Conservation (phyloP, 2,888 invertebrate species). For the Gymnoscelis rufifasciata region DNA sequence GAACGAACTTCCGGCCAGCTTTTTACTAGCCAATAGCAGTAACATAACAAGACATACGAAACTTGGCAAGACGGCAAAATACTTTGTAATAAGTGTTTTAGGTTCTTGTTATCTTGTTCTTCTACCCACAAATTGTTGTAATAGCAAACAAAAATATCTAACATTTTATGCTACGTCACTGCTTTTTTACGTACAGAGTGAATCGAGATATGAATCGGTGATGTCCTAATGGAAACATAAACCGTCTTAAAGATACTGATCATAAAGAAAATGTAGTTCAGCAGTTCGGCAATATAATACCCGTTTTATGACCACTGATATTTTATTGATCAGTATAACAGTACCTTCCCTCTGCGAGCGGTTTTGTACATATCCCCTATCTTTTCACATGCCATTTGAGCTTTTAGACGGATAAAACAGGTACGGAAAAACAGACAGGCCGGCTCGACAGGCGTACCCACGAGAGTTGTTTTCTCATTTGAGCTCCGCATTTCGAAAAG, state of each 20-base stretch:
- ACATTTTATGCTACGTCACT: not conserved
- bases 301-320: constrained; percentile 27
- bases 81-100: constrained; percentile 8
- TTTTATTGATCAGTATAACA: constrained; percentile 26
- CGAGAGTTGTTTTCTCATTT: constrained; percentile 32
- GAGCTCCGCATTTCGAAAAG: constrained; percentile 32
- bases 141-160: constrained; percentile 1
- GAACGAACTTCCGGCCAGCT: constrained; percentile 1
- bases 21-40: not conserved
- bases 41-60: not conserved
- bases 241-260: constrained; percentile 22
- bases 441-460: constrained; percentile 26
- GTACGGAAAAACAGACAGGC: constrained; percentile 25
- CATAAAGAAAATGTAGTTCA: constrained; percentile 24
- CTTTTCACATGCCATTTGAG: constrained; percentile 27
- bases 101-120: constrained; percentile 2
- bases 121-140: constrained; percentile 2
- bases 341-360: constrained; percentile 14
- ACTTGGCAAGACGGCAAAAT: constrained; percentile 11
- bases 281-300: constrained; percentile 24
- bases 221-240: constrained; percentile 20
- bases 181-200: not conserved
- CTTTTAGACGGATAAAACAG: constrained; percentile 27
- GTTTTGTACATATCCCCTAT: constrained; percentile 20
- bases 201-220: constrained; percentile 5